Evolutionary conservation across 2,113 vertebrate genomes (phyloP), one percentile per base, ranked within the genome.

Genomic region (Passer montanus): DNA sequence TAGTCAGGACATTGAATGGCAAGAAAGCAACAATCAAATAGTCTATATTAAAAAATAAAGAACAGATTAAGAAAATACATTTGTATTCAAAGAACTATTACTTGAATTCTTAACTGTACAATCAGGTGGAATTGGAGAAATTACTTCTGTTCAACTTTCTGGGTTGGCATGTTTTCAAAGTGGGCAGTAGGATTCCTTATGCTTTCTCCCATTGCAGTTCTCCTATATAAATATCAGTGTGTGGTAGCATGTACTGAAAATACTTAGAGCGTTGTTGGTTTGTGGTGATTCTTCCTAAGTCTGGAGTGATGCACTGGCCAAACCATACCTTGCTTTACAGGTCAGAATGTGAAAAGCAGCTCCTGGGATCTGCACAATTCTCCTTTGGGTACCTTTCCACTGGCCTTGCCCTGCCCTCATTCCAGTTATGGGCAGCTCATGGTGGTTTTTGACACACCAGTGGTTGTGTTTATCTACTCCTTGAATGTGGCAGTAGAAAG

Each of bases 381-480:
- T 75, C 13, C 18, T 64, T 52, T 64, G 70, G 49, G 53, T 64
- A 5, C 49, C 28, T 72, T 35, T 7, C 21, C 28, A 9, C 66
- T 70, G 69, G 10, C 28, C 18, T 13, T 59, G 53, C 33, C 47
- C 62, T 89, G 53, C 14, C 33, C 35, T 72, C 33, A 0, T 58
- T 17, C 11, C 75, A 58, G 27, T 33, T 46, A 6, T 15, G 58
- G n/a, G 43, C 60, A 63, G 33, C 62, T 83, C 55, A 3, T 30
- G 23, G 33, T 6, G 1, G 0, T 3, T 47, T 78, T 85, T 59
- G 23, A 7, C 41, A 5, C 33, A 41, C 44, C 37, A 37, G 0
- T 31, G 21, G 6, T 60, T 41, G 31, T 50, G 30, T 60, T 85
- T 90, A 17, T 69, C 19, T 60, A 3, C 9, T 81, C 8, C 37